Base-by-base conservation (phyloP, 2,888 invertebrate species). In the Metopia argyrocephala region DNA sequence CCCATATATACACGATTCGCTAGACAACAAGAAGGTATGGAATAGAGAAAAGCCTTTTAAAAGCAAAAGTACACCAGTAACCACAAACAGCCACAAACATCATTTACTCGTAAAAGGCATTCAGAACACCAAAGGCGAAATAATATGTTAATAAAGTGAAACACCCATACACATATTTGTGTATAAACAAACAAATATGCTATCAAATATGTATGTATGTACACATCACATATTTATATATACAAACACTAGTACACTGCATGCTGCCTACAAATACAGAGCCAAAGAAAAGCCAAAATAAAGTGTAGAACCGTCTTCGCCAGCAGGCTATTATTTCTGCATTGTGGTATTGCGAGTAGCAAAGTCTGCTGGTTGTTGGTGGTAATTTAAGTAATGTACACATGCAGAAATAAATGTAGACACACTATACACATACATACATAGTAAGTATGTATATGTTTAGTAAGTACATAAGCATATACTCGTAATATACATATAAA, bases 251-350 rank as follows among this genome's bases (percentile, higher is more conserved):
- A 31, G 12, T 3, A 12, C 12, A 38, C 15, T 38, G 38, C 15
- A 15, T 38, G 15, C 12, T 38, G 38, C 38, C 15, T n/a, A n/a
- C n/a, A n/a, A n/a, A n/a, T n/a, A n/a, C n/a, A 38, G 9, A 12
- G 38, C 12, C 15, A 38, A 38, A 54, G 23, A 54, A 0, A 54
- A 23, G 2, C 21, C 21, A 5, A 54, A 12, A 15, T 21, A 25
- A 6, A 54, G 4, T n/a, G 21, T n/a, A 25, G 5, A 31, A 15
- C 65, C 65, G 45, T 61, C 27, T 65, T 65, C 61, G 65, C 71
- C 78, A 54, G n/a, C 73, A 66, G 66, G 71, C 50, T 73, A 78
- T 73, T 73, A 73, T 78, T 68, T 61, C 25, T 61, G 54, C 54
- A 56, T 38, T 73, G 65, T 38, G 70, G 64, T 27, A 52, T 56